Evolutionary conservation across 2,888 invertebrate species (phyloP).

Genomic region (Drosophila rubida): DNA sequence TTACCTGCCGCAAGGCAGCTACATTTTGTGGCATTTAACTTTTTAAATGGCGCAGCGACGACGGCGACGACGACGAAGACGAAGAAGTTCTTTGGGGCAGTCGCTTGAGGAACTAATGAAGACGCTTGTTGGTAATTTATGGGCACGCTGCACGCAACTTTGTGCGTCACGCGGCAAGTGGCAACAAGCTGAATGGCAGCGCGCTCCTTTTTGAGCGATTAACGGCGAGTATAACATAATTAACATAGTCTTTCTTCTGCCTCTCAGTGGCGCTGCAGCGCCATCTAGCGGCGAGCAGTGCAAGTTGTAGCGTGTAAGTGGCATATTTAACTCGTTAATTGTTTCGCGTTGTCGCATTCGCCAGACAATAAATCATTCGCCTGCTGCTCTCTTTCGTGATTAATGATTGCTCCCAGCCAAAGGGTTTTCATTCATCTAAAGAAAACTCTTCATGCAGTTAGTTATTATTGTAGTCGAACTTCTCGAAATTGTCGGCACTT

Average conservation of each 20-base stretch:
- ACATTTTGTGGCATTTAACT: conserved; percentile 70
- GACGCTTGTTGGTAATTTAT: conserved; percentile 72
- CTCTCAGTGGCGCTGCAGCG: conserved; percentile 29
- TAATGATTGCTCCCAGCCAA: conserved; percentile 37
- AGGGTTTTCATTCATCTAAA: background rate
- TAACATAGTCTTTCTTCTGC: conserved; percentile 43
- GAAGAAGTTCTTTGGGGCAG: conserved; percentile 31
- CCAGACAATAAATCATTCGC: conserved; percentile 64
- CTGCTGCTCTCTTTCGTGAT: conserved; percentile 48
- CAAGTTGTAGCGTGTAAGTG: conserved; percentile 59
- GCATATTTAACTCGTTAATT: conserved; percentile 71
- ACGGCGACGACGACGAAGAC: conserved; percentile 2
- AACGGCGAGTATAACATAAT: conserved; percentile 49
- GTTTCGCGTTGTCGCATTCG: conserved; percentile 67
- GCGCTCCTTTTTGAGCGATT: conserved; percentile 36
- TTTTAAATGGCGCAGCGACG: conserved; percentile 48
- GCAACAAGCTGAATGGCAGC: conserved; percentile 13
- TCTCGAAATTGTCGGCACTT: too few species aligned
- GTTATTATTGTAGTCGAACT: too few species aligned
- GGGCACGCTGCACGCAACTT: conserved; percentile 62
- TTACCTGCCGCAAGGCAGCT: conserved; percentile 54
- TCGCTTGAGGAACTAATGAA: conserved; percentile 69
- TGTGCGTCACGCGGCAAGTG: conserved; percentile 57
- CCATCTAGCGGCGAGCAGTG: conserved; percentile 39
- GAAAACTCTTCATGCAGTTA: background rate